phyloP scores from a whole-genome alignment of 1,140 invertebrate species.

The Macrostomum lignano region DNA sequence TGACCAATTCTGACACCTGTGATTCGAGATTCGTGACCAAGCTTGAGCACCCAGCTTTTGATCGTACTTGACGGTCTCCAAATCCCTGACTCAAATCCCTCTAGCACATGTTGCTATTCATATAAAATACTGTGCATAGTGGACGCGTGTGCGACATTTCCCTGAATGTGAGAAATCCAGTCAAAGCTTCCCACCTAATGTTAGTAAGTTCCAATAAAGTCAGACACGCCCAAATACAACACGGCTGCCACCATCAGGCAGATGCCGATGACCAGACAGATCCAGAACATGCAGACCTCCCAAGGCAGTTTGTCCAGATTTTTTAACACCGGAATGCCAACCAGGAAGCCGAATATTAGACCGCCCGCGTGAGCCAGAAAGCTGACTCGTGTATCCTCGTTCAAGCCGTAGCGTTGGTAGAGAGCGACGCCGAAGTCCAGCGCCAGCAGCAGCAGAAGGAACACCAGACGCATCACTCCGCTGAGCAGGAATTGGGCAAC shows the following conservation, averaged over 20 bases:
- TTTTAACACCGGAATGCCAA: constrained; percentile 19
- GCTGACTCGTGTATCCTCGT: constrained; percentile 10
- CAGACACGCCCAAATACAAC: too few species aligned
- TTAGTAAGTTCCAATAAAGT: too few species aligned
- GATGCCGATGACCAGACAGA: constrained; percentile 16
- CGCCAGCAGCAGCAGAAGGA: constrained; percentile 8
- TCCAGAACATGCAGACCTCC: constrained; percentile 21
- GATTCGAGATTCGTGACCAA: too few species aligned
- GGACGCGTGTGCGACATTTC: too few species aligned
- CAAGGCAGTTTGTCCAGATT: constrained; percentile 19
- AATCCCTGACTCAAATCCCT: too few species aligned
- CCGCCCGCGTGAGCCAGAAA: constrained; percentile 21
- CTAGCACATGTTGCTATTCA: too few species aligned
- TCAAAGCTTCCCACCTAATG: too few species aligned
- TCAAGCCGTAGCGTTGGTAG: constrained; percentile 14
- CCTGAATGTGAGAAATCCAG: too few species aligned
- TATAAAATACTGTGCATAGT: too few species aligned
- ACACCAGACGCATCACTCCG: constrained; percentile 1
- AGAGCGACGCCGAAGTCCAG: constrained; percentile 17
- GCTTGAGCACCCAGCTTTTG: too few species aligned
- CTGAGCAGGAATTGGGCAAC: neutral
- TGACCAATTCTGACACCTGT: too few species aligned
- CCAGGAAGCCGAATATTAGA: constrained; percentile 15
- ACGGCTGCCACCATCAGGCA: constrained; percentile 14
- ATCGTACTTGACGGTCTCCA: too few species aligned